phyloP scores from a whole-genome alignment of 2,113 vertebrate genomes.

The Aythya baeri region DNA sequence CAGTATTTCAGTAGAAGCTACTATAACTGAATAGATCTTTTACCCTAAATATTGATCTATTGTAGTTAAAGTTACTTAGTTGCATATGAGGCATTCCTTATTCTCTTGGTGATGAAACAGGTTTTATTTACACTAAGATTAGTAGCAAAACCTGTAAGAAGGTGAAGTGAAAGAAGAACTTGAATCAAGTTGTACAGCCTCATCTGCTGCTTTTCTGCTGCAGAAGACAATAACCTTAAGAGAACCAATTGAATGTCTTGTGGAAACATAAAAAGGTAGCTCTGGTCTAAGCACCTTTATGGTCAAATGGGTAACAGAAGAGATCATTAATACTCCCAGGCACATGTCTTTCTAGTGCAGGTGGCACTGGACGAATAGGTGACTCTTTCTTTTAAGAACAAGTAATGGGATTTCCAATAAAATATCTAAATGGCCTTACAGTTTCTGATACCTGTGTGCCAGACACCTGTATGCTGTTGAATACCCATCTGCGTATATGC shows the following conservation, averaged over 20 bases:
- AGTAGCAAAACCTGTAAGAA: neutral
- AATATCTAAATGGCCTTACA: neutral
- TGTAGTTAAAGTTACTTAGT: neutral
- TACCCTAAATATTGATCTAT: neutral
- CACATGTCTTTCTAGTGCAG: neutral
- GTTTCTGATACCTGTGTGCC: conserved; percentile 11
- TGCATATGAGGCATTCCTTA: neutral
- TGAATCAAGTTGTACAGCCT: neutral
- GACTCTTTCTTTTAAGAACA: neutral
- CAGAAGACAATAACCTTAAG: neutral
- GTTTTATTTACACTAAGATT: neutral
- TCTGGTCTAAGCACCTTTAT: neutral
- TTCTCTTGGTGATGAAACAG: neutral
- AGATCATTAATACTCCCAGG: neutral
- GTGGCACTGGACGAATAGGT: neutral
- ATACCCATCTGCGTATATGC: conserved; percentile 40
- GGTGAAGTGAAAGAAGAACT: neutral
- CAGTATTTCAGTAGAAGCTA: neutral
- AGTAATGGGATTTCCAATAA: conserved; percentile 18
- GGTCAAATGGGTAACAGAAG: neutral
- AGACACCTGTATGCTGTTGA: conserved; percentile 43
- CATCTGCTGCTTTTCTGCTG: neutral
- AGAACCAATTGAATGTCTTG: neutral
- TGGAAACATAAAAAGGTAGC: neutral
- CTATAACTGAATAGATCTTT: neutral